Percentiles rank a stretch among this genome's conserved stretches.
Conservation (phyloP, 2,113 vertebrate species). For the Bothrops jararaca region DNA sequence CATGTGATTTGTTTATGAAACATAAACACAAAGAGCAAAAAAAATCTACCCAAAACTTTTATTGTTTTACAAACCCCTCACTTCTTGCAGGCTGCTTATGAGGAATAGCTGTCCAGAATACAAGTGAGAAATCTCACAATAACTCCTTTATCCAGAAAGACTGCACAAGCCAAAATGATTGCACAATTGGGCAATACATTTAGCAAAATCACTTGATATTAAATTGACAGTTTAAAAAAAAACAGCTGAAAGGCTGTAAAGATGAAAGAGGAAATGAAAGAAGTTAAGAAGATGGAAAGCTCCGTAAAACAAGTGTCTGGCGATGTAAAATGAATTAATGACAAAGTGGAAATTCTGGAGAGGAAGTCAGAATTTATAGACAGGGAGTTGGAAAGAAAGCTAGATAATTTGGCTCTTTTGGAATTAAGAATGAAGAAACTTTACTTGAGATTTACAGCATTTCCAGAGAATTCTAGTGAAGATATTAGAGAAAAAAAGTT, state of each 20-base stretch:
- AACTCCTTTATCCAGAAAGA: background rate
- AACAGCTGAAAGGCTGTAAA: background rate
- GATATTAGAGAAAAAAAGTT: background rate
- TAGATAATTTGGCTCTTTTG: background rate
- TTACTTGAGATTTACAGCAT: background rate
- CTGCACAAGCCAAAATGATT: background rate
- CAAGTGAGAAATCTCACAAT: background rate
- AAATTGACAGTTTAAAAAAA: background rate
- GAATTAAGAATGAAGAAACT: background rate
- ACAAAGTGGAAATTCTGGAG: background rate
- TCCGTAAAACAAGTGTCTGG: background rate
- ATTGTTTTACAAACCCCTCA: background rate
- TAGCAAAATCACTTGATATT: background rate
- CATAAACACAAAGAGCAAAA: background rate
- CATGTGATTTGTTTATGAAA: background rate
- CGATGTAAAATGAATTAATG: background rate
- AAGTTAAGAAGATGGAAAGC: background rate
- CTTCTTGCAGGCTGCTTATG: background rate
- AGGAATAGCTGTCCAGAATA: background rate
- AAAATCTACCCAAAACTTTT: background rate
- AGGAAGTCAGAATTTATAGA: background rate
- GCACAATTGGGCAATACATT: background rate
- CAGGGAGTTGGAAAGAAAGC: background rate
- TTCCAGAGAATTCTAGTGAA: background rate
- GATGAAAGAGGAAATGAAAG: background rate